Evolutionary conservation across 1,140 invertebrate species (phyloP).

Genomic region (Tigriopus japonicus): DNA sequence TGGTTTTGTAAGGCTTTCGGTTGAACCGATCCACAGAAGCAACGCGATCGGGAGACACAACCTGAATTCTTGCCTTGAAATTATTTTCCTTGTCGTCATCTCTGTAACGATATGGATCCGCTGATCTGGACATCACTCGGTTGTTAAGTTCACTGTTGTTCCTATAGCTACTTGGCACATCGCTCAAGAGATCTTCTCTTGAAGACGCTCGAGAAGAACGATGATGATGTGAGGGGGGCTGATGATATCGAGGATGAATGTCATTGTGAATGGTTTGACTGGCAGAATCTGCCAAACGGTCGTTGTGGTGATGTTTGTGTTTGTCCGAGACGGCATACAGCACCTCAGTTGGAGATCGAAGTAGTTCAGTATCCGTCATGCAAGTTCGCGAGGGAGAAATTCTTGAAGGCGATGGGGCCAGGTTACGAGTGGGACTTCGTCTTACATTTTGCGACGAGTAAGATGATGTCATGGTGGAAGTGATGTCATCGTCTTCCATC

Average conservation of each 20-base stretch:
- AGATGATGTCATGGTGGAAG: neutral
- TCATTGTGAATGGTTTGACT: constrained; percentile 7
- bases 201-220: neutral
- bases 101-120: neutral
- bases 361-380: constrained; percentile 7
- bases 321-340: constrained; percentile 1
- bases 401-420: neutral
- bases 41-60: neutral
- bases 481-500: neutral
- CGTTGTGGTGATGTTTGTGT: neutral
- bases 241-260: neutral
- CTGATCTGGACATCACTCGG: neutral
- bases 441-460: neutral
- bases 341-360: neutral
- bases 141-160: neutral
- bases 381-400: neutral
- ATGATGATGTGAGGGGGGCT: neutral
- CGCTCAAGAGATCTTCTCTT: neutral
- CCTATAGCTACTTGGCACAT: neutral
- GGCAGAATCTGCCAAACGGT: neutral
- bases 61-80: neutral
- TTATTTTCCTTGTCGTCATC: constrained; percentile 7
- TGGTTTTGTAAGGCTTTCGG: constrained; percentile 13
- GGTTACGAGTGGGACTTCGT: neutral
- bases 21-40: neutral